Conservation (phyloP, 2,113 vertebrate genomes). For the Cochlearius cochlearius region DNA sequence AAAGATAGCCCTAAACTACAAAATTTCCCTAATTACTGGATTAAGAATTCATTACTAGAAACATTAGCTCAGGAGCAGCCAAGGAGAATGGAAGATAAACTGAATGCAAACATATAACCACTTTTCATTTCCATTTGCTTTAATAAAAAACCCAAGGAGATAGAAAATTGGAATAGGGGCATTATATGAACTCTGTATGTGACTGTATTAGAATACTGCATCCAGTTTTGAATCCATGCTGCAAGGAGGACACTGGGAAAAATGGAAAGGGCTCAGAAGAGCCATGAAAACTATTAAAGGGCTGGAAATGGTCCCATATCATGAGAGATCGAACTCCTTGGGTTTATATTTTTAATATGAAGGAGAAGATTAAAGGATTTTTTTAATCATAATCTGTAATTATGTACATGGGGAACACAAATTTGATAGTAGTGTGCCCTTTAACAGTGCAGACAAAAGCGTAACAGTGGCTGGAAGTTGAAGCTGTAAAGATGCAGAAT, state of each 20-base stretch:
- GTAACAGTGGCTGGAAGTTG: not conserved
- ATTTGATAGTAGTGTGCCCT: not conserved
- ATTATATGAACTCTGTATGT: not conserved
- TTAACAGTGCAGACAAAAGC: not conserved
- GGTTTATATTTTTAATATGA: constrained; percentile 7
- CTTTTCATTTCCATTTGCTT: not conserved
- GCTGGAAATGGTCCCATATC: not conserved
- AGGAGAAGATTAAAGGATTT: not conserved
- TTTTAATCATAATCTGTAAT: not conserved
- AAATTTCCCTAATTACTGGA: not conserved
- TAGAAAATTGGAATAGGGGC: not conserved
- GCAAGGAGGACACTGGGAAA: not conserved
- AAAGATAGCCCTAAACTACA: not conserved
- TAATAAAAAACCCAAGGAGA: not conserved
- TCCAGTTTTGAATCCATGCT: not conserved
- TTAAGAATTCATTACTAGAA: not conserved
- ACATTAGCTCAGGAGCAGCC: not conserved
- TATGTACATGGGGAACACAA: not conserved
- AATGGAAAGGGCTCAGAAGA: not conserved
- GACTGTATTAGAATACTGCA: not conserved
- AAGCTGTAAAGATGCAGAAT: not conserved
- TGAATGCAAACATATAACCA: not conserved
- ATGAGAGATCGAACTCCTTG: not conserved
- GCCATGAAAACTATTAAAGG: not conserved
- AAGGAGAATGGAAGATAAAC: not conserved